Base-by-base conservation (phyloP, 2,113 vertebrate genomes). In the Thalassarche chlororhynchos region DNA sequence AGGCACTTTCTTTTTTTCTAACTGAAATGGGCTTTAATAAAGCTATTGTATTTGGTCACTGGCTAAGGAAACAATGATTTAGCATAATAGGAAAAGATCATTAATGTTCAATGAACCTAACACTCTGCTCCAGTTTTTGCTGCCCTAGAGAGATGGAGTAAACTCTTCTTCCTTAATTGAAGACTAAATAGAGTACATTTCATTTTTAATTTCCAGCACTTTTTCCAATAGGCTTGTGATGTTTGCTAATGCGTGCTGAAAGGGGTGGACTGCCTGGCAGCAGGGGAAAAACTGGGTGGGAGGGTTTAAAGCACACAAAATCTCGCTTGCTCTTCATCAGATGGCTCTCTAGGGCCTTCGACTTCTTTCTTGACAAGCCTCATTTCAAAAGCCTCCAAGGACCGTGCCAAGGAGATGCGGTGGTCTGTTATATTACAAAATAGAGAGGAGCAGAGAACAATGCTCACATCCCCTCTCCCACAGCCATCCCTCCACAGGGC, bases 41-140 rank as follows among this genome's bases (percentile, higher is more conserved):
- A 98, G 95, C 96, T 90, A 98, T 98, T 98, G 98, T 98, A 95
- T 98, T 98, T 98, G 97, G 98, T 97, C 98, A 97, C 94, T 92
- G 95, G 97, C 97, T 97, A 96, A 97, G 95, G 93, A 98, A 98
- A 97, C 87, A 62, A 97, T 97, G 97, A 98, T 98, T 97, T 96
- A 97, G 92, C 93, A 94, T 94, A 97, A 96, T 95, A 97, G 93
- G 84, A 97, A 95, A 97, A 97, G 97, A 98, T 97, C 97, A 97
- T 98, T 98, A 96, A 97, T 96, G 98, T 97, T 97, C 98, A 96
- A 95, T 96, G 98, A 98, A 98, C 96, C 78, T 55, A 90, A 96
- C 80, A 75, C 94, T 92, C 93, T 97, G 97, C 95, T 98, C 97
- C 95, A 98, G 79, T 95, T 98, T 97, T 94, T 69, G 57, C 81